These are phyloP conservation scores for Lutjanus argentimaculatus DNA, from an alignment of 2,797 vertebrate species.

Conservation along the genomic window DNA sequence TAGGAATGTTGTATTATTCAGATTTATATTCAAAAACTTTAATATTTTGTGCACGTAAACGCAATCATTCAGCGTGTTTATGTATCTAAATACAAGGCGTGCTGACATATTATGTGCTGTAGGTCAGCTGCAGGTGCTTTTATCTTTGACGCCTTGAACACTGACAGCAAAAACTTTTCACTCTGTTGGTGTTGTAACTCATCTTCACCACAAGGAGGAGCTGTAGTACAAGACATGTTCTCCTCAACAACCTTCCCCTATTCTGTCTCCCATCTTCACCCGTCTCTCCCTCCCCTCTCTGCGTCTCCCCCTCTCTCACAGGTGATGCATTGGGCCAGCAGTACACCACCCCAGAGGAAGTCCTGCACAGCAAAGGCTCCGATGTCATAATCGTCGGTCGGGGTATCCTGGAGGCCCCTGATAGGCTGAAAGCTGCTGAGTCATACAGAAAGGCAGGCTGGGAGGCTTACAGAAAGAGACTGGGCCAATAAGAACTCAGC, in stretches of 20 bases:
- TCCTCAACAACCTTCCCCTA: no score
- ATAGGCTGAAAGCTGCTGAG: slow-evolving; percentile 87
- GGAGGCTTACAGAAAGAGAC: slow-evolving; percentile 90
- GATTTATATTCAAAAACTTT: no score
- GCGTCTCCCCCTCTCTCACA: slow-evolving; percentile 63
- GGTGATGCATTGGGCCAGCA: slow-evolving; percentile 93
- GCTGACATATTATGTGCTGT: not conserved
- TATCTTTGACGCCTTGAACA: not conserved
- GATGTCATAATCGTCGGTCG: slow-evolving; percentile 97
- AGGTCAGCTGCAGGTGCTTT: not conserved
- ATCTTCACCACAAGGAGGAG: slow-evolving; percentile 65
- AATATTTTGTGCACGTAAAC: no score
- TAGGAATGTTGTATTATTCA: no score
- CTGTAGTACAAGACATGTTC: slow-evolving; percentile 35
- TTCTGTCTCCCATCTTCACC: not conserved
- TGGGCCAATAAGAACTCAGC: slow-evolving; percentile 57
- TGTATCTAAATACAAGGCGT: not conserved
- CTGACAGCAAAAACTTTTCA: not conserved
- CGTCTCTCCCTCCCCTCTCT: not conserved
- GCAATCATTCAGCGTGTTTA: no score
- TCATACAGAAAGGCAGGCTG: slow-evolving; percentile 92
- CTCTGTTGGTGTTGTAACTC: not conserved
- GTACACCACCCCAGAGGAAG: slow-evolving; percentile 91
- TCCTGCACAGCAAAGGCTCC: slow-evolving; percentile 88
- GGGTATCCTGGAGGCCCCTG: slow-evolving; percentile 89